Percentiles rank a stretch among this genome's conserved stretches.
Conservation (phyloP, 2,797 vertebrate genomes). For the Ficedula albicollis region DNA sequence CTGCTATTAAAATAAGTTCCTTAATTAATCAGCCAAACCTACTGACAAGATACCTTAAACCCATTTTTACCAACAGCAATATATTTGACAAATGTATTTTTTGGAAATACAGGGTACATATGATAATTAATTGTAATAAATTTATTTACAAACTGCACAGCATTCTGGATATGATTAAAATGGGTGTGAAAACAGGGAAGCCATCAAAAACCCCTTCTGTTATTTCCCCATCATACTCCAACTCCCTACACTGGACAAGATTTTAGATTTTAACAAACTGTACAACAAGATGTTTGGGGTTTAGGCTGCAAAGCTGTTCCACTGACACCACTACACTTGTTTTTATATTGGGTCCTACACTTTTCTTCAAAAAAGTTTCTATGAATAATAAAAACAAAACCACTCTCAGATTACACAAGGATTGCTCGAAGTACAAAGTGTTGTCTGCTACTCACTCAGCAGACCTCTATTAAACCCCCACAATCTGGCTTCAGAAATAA, state of each 20-base stretch:
- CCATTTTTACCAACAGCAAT: conserved; percentile 38
- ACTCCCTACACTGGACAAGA: background rate
- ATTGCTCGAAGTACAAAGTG: background rate
- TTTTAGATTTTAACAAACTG: conserved; percentile 1
- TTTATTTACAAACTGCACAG: conserved; percentile 13
- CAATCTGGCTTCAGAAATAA: background rate
- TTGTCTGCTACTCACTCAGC: background rate
- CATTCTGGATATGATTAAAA: background rate
- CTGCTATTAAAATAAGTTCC: conserved; percentile 57
- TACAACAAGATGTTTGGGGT: background rate
- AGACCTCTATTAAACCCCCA: conserved; percentile 38
- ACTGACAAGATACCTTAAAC: conserved; percentile 37
- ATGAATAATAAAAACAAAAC: background rate
- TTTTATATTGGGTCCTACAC: background rate
- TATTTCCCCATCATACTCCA: background rate
- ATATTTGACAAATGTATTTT: conserved; percentile 36
- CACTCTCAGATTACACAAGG: background rate
- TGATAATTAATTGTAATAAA: conserved; percentile 22
- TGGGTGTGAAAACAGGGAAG: background rate
- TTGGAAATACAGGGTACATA: background rate
- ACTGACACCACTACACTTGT: background rate
- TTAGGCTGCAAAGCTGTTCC: background rate
- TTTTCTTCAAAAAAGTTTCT: background rate
- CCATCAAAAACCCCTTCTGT: background rate
- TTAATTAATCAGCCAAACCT: conserved; percentile 62